phyloP scores from a whole-genome alignment of 2,797 vertebrate genomes.

The Sandelia bainsii region DNA sequence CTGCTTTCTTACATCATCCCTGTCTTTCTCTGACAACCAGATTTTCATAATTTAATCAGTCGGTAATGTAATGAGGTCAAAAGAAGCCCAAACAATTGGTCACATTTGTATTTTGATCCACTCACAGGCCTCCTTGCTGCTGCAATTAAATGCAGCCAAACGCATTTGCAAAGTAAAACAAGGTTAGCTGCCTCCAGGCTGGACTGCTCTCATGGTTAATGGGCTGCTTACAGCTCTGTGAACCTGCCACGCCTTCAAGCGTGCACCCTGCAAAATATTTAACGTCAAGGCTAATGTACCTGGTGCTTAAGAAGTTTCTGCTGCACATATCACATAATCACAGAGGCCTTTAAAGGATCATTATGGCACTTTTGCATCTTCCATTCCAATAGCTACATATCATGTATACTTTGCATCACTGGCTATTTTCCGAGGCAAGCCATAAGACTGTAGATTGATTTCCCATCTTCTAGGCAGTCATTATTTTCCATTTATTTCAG shows the following conservation, averaged over 20 bases:
- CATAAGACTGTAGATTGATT: conserved; percentile 61
- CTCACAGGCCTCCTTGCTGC: conserved; percentile 41
- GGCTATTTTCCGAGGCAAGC: conserved; percentile 58
- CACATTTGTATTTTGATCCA: conserved; percentile 70
- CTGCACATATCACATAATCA: conserved; percentile 28
- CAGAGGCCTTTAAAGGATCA: conserved; percentile 43
- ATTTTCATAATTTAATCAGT: conserved; percentile 58
- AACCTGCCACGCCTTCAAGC: conserved; percentile 54
- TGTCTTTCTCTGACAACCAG: conserved; percentile 29
- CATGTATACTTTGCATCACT: conserved; percentile 45
- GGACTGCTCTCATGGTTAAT: conserved; percentile 51
- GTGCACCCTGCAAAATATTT: conserved; percentile 41
- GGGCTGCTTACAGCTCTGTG: conserved; percentile 57
- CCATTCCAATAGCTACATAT: conserved; percentile 52
- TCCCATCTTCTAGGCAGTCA: conserved; percentile 46
- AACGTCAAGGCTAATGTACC: conserved; percentile 27
- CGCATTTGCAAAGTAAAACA: conserved; percentile 71
- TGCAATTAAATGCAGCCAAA: conserved; percentile 65
- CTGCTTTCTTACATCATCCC: conserved; percentile 4
- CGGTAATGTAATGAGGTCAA: conserved; percentile 66
- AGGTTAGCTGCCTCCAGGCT: conserved; percentile 64
- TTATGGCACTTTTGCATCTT: conserved; percentile 52
- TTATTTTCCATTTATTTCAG: conserved; percentile 64
- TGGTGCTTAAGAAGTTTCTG: conserved; percentile 28
- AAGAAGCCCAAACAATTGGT: conserved; percentile 52